A percentile compares a stretch with the other conserved stretches of the same genome.
Conservation (phyloP, 2,888 invertebrate genomes). For the Acleris holmiana region DNA sequence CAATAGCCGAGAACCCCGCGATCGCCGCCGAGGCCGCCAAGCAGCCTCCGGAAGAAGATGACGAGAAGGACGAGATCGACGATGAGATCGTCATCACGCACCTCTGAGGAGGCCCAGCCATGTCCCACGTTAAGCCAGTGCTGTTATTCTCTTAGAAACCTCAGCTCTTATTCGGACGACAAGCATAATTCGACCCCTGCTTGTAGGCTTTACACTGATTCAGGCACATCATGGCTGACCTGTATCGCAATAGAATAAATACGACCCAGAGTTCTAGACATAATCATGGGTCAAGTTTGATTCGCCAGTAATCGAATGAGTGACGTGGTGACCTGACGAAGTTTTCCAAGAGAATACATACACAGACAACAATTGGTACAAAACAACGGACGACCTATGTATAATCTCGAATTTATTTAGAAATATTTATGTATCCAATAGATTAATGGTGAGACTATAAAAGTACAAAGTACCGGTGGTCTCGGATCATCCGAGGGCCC, state of each 20-base stretch:
- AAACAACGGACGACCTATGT: slow-evolving; percentile 44
- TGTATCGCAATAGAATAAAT: not conserved
- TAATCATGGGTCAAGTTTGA: no score
- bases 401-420: slow-evolving; percentile 63
- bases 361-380: slow-evolving; percentile 44
- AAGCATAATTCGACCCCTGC: not conserved
- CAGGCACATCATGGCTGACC: no score
- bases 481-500: slow-evolving; percentile 5
- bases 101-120: slow-evolving; percentile 73
- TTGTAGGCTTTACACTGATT: not conserved
- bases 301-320: no score
- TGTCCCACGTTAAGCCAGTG: slow-evolving; percentile 36
- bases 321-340: no score
- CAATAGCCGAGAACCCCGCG: slow-evolving; percentile 87
- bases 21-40: slow-evolving; percentile 86
- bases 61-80: slow-evolving; percentile 94
- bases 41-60: slow-evolving; percentile 90
- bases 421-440: slow-evolving; percentile 65
- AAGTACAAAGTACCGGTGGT: slow-evolving; percentile 58
- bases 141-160: no score
- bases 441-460: slow-evolving; percentile 58
- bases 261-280: not conserved
- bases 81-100: slow-evolving; percentile 95
- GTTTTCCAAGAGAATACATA: no score
- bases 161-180: not conserved